Conservation (phyloP, 64 coral and sea anemone species). For the Dendronephthya gigantea region DNA sequence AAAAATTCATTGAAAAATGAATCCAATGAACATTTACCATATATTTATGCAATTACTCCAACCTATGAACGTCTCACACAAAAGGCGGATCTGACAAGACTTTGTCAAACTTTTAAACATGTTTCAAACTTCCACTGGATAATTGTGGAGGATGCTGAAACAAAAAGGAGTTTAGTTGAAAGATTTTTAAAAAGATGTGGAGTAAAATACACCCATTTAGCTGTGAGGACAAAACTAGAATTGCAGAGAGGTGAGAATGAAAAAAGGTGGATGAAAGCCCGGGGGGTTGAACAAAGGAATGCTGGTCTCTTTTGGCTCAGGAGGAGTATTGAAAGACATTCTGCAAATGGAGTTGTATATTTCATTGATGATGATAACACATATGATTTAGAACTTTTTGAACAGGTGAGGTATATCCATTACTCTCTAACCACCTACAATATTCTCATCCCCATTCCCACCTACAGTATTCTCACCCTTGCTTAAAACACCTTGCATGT, state of each 20-base stretch:
- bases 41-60: slow-evolving; percentile 81
- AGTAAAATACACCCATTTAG: slow-evolving; percentile 75
- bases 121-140: slow-evolving; percentile 95
- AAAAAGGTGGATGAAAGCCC: slow-evolving; percentile 79
- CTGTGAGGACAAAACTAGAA: slow-evolving; percentile 46
- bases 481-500: too few relatives aligned
- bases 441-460: not conserved
- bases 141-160: slow-evolving; percentile 68
- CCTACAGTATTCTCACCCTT: too few relatives aligned
- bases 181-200: slow-evolving; percentile 47
- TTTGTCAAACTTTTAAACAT: slow-evolving; percentile 65
- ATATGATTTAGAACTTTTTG: slow-evolving; percentile 83
- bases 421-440: not conserved
- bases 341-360: slow-evolving; percentile 68
- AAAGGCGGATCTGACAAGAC: slow-evolving; percentile 81
- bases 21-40: slow-evolving; percentile 33
- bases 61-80: slow-evolving; percentile 79
- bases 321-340: slow-evolving; percentile 39
- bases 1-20: not conserved
- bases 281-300: slow-evolving; percentile 89
- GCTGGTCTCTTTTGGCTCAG: slow-evolving; percentile 61
- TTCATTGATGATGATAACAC: slow-evolving; percentile 98
- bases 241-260: slow-evolving; percentile 43
- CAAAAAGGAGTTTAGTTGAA: slow-evolving; percentile 53
- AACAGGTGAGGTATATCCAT: slow-evolving; percentile 46